A percentile compares a stretch with the other conserved stretches of the same genome.
These are phyloP conservation scores for Lepus townsendii DNA, from an alignment of 2,797 vertebrate species.

Conservation along the genomic window DNA sequence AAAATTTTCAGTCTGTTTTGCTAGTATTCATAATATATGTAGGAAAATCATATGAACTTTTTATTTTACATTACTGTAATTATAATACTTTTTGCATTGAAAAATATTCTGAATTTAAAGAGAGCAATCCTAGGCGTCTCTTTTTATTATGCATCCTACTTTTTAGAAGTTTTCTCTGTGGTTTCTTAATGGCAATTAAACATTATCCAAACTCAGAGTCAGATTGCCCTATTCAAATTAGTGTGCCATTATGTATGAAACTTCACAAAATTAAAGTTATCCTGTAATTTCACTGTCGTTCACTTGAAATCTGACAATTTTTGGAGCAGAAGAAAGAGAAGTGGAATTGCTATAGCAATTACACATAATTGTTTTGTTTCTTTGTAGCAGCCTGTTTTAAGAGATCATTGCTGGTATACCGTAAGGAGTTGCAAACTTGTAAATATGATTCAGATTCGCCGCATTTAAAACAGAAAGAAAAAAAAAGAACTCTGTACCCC, in stretches of 20 bases:
- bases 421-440: background rate
- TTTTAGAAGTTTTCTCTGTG: slow-evolving; percentile 2
- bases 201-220: background rate
- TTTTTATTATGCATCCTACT: background rate
- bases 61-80: background rate
- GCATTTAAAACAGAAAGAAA: background rate
- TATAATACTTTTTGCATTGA: background rate
- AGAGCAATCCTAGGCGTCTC: background rate
- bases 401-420: background rate
- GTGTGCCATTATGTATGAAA: background rate
- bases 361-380: background rate
- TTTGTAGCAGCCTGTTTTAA: background rate
- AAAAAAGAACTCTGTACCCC: background rate
- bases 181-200: background rate
- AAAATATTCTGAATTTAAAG: slow-evolving; percentile 58
- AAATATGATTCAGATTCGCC: background rate
- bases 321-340: background rate
- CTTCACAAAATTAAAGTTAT: background rate
- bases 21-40: background rate
- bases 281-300: background rate
- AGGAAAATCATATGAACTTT: background rate
- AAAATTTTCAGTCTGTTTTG: slow-evolving; percentile 32
- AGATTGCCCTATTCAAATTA: background rate
- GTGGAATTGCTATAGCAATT: background rate
- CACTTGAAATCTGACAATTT: background rate